phyloP scores from a whole-genome alignment of 2,888 invertebrate genomes.

The Platycheirus rosarum region DNA sequence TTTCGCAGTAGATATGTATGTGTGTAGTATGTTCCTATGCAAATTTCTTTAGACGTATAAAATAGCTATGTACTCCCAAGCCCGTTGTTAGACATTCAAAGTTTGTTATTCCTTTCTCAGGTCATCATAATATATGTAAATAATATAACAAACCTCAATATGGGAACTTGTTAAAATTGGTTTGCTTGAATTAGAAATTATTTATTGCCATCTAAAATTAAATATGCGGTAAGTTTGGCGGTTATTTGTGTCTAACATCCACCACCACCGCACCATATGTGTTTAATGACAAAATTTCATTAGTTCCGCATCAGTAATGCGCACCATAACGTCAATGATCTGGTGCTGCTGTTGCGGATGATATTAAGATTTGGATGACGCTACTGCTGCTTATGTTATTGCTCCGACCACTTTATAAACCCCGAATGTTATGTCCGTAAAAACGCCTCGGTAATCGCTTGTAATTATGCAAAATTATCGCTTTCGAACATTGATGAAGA shows the following conservation, averaged over 20 bases:
- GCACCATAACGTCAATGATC: slow-evolving; percentile 72
- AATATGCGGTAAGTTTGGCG: slow-evolving; percentile 64
- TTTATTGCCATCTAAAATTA: slow-evolving; percentile 71
- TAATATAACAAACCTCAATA: slow-evolving; percentile 39
- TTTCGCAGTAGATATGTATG: too few species aligned
- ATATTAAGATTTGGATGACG: slow-evolving; percentile 49
- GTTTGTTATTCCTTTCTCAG: slow-evolving; percentile 42
- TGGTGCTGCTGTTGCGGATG: slow-evolving; percentile 53
- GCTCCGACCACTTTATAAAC: slow-evolving; percentile 70
- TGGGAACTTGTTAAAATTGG: slow-evolving; percentile 41
- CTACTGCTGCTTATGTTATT: slow-evolving; percentile 48
- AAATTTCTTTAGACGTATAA: slow-evolving; percentile 41
- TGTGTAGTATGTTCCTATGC: too few species aligned
- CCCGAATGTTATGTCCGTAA: slow-evolving; percentile 67
- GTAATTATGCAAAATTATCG: slow-evolving; percentile 74
- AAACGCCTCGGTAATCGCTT: slow-evolving; percentile 71
- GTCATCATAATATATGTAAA: too few species aligned
- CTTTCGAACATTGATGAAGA: slow-evolving; percentile 73
- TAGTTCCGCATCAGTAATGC: slow-evolving; percentile 74
- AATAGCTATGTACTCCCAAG: too few species aligned
- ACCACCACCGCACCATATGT: slow-evolving; percentile 63
- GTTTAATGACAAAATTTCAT: slow-evolving; percentile 74
- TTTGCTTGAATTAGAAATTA: slow-evolving; percentile 70
- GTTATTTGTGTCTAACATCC: slow-evolving; percentile 44
- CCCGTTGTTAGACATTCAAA: slow-evolving; percentile 28